Base-by-base conservation (phyloP, 1,140 invertebrate genomes). In the Scaptodrosophila lebanonensis region DNA sequence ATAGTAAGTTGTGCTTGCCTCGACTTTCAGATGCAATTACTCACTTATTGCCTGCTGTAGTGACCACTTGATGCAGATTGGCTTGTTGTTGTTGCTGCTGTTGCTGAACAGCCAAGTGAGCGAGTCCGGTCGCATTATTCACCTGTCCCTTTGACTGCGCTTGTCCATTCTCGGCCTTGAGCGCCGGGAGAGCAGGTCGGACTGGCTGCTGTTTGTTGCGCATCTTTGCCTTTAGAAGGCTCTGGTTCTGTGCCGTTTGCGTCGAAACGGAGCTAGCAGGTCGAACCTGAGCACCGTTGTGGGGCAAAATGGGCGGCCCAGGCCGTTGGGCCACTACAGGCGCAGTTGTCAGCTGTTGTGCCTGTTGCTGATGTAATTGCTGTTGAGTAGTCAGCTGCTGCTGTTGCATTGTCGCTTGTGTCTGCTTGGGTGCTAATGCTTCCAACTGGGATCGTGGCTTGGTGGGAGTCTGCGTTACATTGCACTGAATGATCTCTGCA, bases 191-290 rank as follows among this genome's bases (percentile, higher is more conserved):
- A 20, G 90, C 90, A 13, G 91, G 90, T 40, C 91, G 87, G 66
- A 91, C 89, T 57, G 90, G 76, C 15, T 88, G 88, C 51, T 86
- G 85, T 36, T 87, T 87, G 39, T 62, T 87, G 0, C 85, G 75
- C 70, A 76, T 73, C 36, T 87, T 86, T 3, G 77, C 72, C 63
- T 86, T 86, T 0, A 87, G 53, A 25, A 87, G 38, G 45, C 64
- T 86, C 43, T 87, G 85, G 36, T 87, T 86, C 29, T 85, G 82
- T 70, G 90, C 91, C 1, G 93, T 93, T 85, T 94, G 93, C 2
- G 92, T 93, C 1, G 92, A 93, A 6, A 94, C 92, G 0, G 92
- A 93, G 79, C 91, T 92, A 1, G 92, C 92, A 2, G 93, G 92
- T 17, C 93, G 88, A 49, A 93, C 92, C 61, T 90, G 89, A 7